Evolutionary conservation across 2,113 vertebrate species (phyloP), one percentile per base, ranked within the genome.

Genomic region (Speoplatyrhinus poulsoni): DNA sequence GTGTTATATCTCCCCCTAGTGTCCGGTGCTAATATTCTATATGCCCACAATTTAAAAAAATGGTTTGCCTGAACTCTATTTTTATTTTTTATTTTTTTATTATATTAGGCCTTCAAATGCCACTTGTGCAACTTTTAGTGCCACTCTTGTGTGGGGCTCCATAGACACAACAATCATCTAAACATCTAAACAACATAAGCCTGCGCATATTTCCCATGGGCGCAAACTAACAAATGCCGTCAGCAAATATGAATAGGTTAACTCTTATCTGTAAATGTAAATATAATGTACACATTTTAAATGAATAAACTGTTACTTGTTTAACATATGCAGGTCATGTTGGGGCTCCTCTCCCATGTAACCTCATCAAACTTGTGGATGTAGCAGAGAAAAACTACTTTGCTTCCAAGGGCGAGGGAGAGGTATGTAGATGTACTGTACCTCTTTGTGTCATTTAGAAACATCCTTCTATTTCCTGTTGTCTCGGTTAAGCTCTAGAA

Each of bases 371-470:
- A 89, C 90, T 99, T 69, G 91, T 96, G 46, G 96, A 99, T 76
- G 96, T 97, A 50, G 92, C 96, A 60, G 98, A 99, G 70, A 95
- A 99, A 89, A 98, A 98, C 91, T 99, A 99, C 76, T 98, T 96
- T 90, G 92, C 96, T 84, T 84, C 89, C 47, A 96, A 96, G 89
- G 96, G 95, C 87, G 96, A 98, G 81, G 98, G 98, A 85, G 98
- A 99, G 96, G 97, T 98, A 88, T 80, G 81, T 7, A 57, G 4
- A 47, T 17, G 3, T 9, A 1, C 47, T 50, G 58, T 1, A 46
- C 12, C 53, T 15, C 11, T 54, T 2, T n/a, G 8, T 32, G 17
- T 12, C 17, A 32, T 26, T 5, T 26, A 32, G 19, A 58, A 19
- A 58, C 16, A 57, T 5, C 4, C 7, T 41, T 41, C 36, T 26